Evolutionary conservation across 2,888 invertebrate genomes (phyloP), one percentile per base, ranked within the genome.

Genomic region (Leucophenga maculata): DNA sequence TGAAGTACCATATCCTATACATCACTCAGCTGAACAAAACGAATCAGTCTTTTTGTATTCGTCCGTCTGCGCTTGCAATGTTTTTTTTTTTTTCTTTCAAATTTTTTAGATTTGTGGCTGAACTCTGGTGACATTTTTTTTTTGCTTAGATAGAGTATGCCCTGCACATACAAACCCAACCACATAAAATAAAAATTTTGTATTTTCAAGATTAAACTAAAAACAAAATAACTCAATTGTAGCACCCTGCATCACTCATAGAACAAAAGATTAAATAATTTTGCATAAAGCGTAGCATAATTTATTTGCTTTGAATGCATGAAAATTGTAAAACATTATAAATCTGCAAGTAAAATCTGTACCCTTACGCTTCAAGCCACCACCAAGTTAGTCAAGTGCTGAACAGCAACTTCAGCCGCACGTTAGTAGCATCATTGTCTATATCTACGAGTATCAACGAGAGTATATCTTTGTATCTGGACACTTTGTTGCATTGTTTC

Each of bases 251-350:
- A 44, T 60, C 65, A 69, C 70, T 69, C 67, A 65, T 72, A 69
- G 75, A 83, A 83, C 84, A 84, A 83, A 84, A 82, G 85, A 82
- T 82, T 83, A 82, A 85, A 85, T 84, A 84, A 83, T 83, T 83
- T 81, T 83, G 84, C 85, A 83, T 83, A 83, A 83, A 77, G 80
- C 83, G 84, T 83, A 77, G 74, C 85, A 85, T 83, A 83, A 85
- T 83, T 83, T 84, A 83, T 83, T 83, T 77, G 77, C 82, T 81
- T 83, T 84, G 84, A 84, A 83, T 83, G 83, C 85, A 83, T 69
- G 64, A 70, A 64, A 70, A 72, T 85, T 77, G 75, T 76, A 79
- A 85, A 81, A 73, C 82, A 74, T 82, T 78, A 83, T 71, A 70
- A 70, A 83, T 68, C 60, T 68, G 59, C 22, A 67, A 59, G 39